A percentile compares a stretch with the other conserved stretches of the same genome.
These are phyloP conservation scores for Lampris megalopsis DNA, from an alignment of 2,113 vertebrate genomes.

Conservation along the genomic window DNA sequence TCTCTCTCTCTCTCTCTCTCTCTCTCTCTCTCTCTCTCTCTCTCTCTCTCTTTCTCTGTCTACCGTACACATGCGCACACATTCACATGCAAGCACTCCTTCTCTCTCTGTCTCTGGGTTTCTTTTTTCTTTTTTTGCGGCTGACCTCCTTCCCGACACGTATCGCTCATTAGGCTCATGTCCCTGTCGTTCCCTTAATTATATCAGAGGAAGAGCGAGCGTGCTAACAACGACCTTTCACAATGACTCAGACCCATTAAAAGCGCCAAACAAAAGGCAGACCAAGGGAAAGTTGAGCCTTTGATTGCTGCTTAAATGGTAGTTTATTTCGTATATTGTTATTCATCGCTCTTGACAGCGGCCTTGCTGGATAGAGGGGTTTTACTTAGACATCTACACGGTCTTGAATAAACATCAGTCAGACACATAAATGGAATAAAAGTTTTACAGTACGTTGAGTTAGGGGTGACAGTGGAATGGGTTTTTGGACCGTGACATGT, in stretches of 20 bases:
- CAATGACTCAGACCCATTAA: constrained; percentile 50
- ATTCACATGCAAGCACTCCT: background rate
- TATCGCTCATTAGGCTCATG: constrained; percentile 59
- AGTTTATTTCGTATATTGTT: background rate
- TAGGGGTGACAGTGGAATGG: background rate
- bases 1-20: constrained; percentile 9
- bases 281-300: constrained; percentile 2
- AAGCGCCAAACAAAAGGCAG: constrained; percentile 27
- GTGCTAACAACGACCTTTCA: constrained; percentile 32
- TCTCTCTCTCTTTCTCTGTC: background rate
- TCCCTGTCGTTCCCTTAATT: constrained; percentile 44
- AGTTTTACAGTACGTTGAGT: background rate
- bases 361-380: too few relatives aligned
- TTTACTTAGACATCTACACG: background rate
- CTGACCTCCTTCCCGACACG: constrained; percentile 25
- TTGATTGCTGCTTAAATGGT: background rate
- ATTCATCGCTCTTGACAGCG: constrained; percentile 7
- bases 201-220: constrained; percentile 53
- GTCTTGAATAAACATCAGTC: background rate
- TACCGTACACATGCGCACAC: background rate
- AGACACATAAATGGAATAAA: background rate
- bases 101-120: constrained; percentile 11
- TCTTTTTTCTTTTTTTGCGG: background rate
- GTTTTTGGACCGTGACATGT: constrained; percentile 6
- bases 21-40: background rate